Evolutionary conservation across 2,888 invertebrate species (phyloP).

Genomic region (Hofmannophila pseudospretella): DNA sequence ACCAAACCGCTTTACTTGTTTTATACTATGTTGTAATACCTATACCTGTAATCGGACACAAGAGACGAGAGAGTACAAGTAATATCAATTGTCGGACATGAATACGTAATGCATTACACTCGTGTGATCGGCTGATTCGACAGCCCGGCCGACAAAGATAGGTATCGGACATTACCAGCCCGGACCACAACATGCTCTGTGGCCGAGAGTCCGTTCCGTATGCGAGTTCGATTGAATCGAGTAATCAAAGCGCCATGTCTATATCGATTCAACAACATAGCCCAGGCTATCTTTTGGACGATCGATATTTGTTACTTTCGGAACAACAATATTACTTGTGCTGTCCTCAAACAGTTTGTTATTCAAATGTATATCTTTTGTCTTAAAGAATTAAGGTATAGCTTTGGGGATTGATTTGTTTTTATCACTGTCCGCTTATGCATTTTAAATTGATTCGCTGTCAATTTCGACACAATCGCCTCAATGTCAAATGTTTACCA

Average conservation of each 20-base stretch:
- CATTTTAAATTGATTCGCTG: constrained; percentile 67
- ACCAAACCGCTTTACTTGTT: too few relatives aligned
- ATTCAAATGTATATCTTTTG: constrained; percentile 28
- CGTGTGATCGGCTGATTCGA: constrained; percentile 56
- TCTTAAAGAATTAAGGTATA: constrained; percentile 11
- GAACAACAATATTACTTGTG: constrained; percentile 44
- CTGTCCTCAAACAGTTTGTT: constrained; percentile 23
- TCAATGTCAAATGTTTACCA: constrained; percentile 63
- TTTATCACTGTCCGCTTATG: constrained; percentile 27
- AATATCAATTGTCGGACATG: constrained; percentile 67
- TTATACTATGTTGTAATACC: neutral
- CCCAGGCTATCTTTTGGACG: constrained; percentile 61
- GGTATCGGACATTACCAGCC: constrained; percentile 60
- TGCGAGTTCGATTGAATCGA: constrained; percentile 66
- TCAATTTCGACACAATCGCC: constrained; percentile 64
- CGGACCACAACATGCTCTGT: constrained; percentile 50
- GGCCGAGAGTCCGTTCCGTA: constrained; percentile 42
- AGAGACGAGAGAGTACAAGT: constrained; percentile 41
- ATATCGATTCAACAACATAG: constrained; percentile 67
- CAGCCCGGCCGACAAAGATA: constrained; percentile 61
- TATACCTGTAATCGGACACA: constrained; percentile 22
- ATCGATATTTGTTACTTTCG: constrained; percentile 71
- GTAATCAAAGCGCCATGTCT: constrained; percentile 73
- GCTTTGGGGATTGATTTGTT: neutral
- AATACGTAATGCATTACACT: constrained; percentile 62